Base-by-base conservation (phyloP, 1,140 invertebrate species). In the Helicoverpa armigera region DNA sequence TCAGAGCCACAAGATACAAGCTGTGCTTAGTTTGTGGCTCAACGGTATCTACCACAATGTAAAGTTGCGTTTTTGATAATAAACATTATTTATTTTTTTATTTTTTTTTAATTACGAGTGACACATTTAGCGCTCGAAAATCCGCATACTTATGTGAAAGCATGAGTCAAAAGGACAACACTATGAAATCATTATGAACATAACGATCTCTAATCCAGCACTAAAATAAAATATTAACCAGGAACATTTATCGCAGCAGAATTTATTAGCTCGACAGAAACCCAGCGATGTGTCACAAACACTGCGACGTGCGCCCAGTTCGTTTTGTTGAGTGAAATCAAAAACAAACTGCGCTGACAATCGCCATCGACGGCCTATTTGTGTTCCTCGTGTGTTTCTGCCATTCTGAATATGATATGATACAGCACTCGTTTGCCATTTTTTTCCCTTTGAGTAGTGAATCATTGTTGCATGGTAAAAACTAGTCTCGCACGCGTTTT, bases 251-350 rank as follows among this genome's bases (percentile, higher is more conserved):
- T 73, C 77, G 77, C 80, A 87, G 73, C 87, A 86, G 79, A 86
- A 85, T 89, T 86, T 88, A 88, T 90, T 90, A 90, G 84, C 85
- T 83, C 80, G 69, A 63, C 79, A 85, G 76, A 72, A 76, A 82
- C 79, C 63, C 85, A 88, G 65, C 87, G 89, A 89, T 87, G 88
- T 87, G 85, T 87, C 81, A 91, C 89, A 89, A 90, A 91, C 85
- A 74, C 65, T 79, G 84, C 73, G 83, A 86, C 86, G 67, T 79
- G 73, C 83, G 85, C 85, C 82, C 82, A 86, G 85, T 83, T 84
- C 80, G 88, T 89, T 89, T 91, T 90, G 90, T 91, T 87, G 87
- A 69, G 75, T 84, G 80, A 86, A 91, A 90, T 91, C 89, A 89
- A 89, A 88, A 88, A 89, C 87, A 89, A 90, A 88, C 84, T 87